Percentiles rank a stretch among this genome's conserved stretches.
These are phyloP conservation scores for Chelonus formosanus DNA, from an alignment of 2,888 invertebrate genomes.

Conservation along the genomic window DNA sequence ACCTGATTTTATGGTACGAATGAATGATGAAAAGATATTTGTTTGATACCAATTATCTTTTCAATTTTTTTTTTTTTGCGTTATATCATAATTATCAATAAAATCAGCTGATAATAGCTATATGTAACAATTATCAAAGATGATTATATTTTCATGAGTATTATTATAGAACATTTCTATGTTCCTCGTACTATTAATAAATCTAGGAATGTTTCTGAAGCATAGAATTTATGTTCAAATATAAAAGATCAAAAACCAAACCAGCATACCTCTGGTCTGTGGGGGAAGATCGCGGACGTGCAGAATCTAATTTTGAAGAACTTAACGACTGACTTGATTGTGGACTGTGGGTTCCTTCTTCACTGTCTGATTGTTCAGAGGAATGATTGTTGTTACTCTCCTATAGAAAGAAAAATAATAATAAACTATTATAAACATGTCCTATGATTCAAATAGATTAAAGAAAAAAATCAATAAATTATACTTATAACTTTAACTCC, in stretches of 20 bases:
- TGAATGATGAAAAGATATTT: no score
- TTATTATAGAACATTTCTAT: no score
- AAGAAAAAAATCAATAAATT: background rate
- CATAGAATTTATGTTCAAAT: background rate
- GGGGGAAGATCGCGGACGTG: slow-evolving; percentile 50
- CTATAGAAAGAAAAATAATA: slow-evolving; percentile 49
- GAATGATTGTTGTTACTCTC: slow-evolving; percentile 64
- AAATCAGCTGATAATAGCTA: no score
- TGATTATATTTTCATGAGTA: no score
- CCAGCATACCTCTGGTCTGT: slow-evolving; percentile 63
- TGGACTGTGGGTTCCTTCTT: slow-evolving; percentile 51
- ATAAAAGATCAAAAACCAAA: slow-evolving; percentile 44
- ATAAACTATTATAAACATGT: slow-evolving; percentile 6
- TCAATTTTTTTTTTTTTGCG: no score
- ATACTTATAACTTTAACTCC: slow-evolving; percentile 27
- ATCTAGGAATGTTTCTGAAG: no score
- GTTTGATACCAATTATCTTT: no score
- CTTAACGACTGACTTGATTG: slow-evolving; percentile 35
- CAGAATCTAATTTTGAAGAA: slow-evolving; percentile 48
- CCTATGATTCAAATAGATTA: no score
- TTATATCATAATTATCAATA: no score
- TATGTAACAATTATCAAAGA: no score
- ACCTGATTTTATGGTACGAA: no score
- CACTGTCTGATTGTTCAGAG: slow-evolving; percentile 57
- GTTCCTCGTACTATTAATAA: no score